These are phyloP conservation scores for Whitmania pigra DNA, from an alignment of 1,140 invertebrate species.

Conservation along the genomic window DNA sequence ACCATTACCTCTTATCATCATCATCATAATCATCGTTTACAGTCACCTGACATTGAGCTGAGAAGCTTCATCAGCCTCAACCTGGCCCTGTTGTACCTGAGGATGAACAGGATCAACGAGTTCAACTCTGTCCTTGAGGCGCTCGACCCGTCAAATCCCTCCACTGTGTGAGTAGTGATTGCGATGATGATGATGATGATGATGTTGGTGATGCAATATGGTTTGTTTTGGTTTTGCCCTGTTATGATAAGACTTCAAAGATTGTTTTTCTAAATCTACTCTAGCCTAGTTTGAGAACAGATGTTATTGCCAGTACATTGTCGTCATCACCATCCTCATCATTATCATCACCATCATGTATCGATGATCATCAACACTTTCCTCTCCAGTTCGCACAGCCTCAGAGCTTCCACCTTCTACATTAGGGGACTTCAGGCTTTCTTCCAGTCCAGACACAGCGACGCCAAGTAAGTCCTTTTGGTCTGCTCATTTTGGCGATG, in stretches of 20 bases:
- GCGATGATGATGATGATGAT: constrained; percentile 3
- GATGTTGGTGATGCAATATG: too few relatives aligned
- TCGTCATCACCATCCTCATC: constrained; percentile 12
- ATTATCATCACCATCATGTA: constrained; percentile 10
- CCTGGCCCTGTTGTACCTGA: constrained; percentile 84
- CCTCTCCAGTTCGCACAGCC: constrained; percentile 57
- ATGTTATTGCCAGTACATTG: constrained; percentile 13
- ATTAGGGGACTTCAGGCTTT: constrained; percentile 90
- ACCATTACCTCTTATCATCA: neutral
- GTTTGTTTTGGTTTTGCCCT: too few relatives aligned
- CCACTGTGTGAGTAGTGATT: constrained; percentile 47
- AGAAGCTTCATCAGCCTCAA: constrained; percentile 90
- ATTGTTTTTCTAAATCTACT: too few relatives aligned
- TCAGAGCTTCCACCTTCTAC: constrained; percentile 83
- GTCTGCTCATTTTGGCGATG: too few relatives aligned
- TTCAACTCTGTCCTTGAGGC: constrained; percentile 70
- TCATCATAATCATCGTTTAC: constrained; percentile 15
- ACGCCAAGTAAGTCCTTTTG: constrained; percentile 69
- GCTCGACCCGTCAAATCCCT: constrained; percentile 71
- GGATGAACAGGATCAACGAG: constrained; percentile 72
- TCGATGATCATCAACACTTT: constrained; percentile 10
- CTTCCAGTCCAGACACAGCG: constrained; percentile 85
- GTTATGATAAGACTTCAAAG: too few relatives aligned
- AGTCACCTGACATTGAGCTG: constrained; percentile 68
- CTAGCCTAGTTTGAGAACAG: neutral